Base-by-base conservation (phyloP, 2,797 vertebrate species). In the Crypturellus tataupa region DNA sequence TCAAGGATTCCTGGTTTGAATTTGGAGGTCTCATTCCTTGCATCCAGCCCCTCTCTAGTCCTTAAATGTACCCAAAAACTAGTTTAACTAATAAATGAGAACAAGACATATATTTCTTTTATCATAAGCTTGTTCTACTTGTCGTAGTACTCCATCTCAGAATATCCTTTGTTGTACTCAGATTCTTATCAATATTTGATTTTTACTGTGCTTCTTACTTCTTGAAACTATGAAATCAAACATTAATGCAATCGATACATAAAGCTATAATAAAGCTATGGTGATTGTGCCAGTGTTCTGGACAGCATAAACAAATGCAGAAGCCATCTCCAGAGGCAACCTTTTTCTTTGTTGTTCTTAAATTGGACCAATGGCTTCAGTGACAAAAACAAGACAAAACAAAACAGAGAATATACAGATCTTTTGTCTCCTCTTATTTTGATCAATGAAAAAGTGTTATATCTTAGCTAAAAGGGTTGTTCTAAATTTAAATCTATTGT, bases 361-460 rank as follows among this genome's bases (percentile, higher is more conserved):
- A 81, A 76, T 81, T 33, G 23, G 49, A n/a, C 21, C 12, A 19
- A 9, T 63, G 55, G 3, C 18, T 92, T 6, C 18, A 72, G 33
- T 91, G 27, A 65, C 11, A 55, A 55, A 19, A 65, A 55, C 71
- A 55, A 10, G 31, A 55, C 15, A 55, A 11, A 55, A 55, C 27
- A 31, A 55, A 23, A 1, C 4, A 63, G 11, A 17, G 33, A 64
- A 83, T 84, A 87, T 40, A 64, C 10, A 68, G 12, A 75, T 58
- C 24, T 75, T 87, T 80, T 51, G 29, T 62, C 65, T 16, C 20
- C 65, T 16, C 20, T 72, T 92, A 47, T 76, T 88, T 95, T 86
- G 25, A 76, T 69, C 67, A 81, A 89, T 91, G 13, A 56, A 35
- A 25, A 91, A 75, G 14, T 59, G 56, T 35, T 65, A 72, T 17